Conservation (phyloP, 23 tunicate genomes). For the Clavelina lepadiformis region DNA sequence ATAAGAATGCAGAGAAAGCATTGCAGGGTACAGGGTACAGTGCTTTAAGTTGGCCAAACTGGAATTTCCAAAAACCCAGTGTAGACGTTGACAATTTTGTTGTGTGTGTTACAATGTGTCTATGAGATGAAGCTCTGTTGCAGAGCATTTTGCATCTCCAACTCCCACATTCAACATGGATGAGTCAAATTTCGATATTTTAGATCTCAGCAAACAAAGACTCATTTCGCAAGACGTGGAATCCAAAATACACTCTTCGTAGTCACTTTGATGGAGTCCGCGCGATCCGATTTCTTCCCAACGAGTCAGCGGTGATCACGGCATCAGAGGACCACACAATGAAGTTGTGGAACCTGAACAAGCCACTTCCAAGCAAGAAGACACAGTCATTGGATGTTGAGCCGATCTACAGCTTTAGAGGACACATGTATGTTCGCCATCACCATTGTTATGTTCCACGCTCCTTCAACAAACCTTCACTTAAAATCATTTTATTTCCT, state of each 20-base stretch:
- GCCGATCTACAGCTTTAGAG: conserved; percentile 92
- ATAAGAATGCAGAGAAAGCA: too few species aligned
- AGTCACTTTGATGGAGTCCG: conserved; percentile 98
- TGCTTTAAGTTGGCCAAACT: too few species aligned
- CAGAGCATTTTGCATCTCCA: too few species aligned
- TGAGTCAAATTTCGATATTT: too few species aligned
- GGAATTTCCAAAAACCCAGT: too few species aligned
- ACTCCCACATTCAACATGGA: too few species aligned
- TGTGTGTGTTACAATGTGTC: too few species aligned
- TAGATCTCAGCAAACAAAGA: conserved; percentile 73
- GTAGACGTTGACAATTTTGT: too few species aligned
- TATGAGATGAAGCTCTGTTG: too few species aligned
- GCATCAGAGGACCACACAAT: conserved; percentile 93
- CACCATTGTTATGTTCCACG: neutral
- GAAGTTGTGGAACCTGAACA: conserved; percentile 96
- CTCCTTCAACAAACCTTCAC: neutral
- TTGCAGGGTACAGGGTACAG: too few species aligned
- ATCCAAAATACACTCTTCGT: conserved; percentile 79
- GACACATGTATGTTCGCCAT: conserved; percentile 59
- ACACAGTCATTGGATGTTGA: conserved; percentile 74
- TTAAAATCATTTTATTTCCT: too few species aligned
- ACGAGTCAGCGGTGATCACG: conserved; percentile 70
- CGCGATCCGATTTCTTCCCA: conserved; percentile 73
- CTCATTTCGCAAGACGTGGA: conserved; percentile 73
- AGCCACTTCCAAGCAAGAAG: conserved; percentile 82